Evolutionary conservation across 2,113 vertebrate species (phyloP), one percentile per base, ranked within the genome.

Genomic region (Pachycephala philippinensis): DNA sequence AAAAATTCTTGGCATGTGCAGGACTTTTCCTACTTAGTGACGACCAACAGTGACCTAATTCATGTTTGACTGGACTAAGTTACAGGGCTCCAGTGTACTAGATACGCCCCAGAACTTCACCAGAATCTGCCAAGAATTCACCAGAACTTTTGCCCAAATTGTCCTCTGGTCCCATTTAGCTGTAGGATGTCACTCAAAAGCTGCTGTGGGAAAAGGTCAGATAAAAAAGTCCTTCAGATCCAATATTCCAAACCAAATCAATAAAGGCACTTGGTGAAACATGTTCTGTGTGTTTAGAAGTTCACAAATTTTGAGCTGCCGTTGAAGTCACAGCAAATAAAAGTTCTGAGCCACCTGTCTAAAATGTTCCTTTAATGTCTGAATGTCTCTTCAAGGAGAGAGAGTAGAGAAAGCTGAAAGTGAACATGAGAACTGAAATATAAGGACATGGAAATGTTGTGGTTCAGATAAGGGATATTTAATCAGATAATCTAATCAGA

Each of bases 1-100:
- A 63, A 65, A 91, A 93, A 95, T 63, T 94, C 93, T 93, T 93
- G 96, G 91, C 93, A 47, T 71, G 44, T 45, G 69, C 35, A 63
- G 60, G 42, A 84, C 69, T 91, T 93, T 93, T 95, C 91, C 95
- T 96, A 59, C 93, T 95, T 75, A 93, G 69, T 28, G 1, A 74
- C 8, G 2, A 92, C 39, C 60, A 93, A 7, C 31, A 39, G 64
- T 96, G 87, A 91, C 69, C 87, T 94, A 89, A 78, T 87, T 89
- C 69, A 81, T 49, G 63, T 84, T 77, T 84, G 60, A 78, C 37
- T 35, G 52, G 21, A 30, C 56, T 76, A 53, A 95, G 87, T 26
- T 37, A 20, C 70, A 57, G 33, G 40, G 63, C 50, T 83, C 31
- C 57, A 83, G n/a, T 24, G 33, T 57, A 52, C 17, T 28, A 40